Evolutionary conservation across 92 coral and sea anemone species (phyloP).

Genomic region (Heliopora coerulea): DNA sequence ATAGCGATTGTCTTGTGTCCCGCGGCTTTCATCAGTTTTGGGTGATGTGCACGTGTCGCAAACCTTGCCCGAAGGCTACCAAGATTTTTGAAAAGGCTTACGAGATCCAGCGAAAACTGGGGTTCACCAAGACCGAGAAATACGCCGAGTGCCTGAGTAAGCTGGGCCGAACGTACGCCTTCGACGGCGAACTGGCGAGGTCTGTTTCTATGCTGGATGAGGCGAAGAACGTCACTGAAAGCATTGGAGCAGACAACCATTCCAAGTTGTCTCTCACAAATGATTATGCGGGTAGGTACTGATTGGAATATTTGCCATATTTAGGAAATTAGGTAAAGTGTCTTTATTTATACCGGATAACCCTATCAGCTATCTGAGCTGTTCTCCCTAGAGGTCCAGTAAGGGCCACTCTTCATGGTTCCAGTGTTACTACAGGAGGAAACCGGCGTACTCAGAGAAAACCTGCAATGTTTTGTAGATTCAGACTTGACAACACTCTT

Average conservation of each 20-base stretch:
- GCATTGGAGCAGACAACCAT: constrained; percentile 54
- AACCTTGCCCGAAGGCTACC: constrained; percentile 90
- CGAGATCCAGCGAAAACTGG: constrained; percentile 63
- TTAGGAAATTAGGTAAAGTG: too few relatives aligned
- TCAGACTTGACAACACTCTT: too few relatives aligned
- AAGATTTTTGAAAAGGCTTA: constrained; percentile 80
- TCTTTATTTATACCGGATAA: too few relatives aligned
- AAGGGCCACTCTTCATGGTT: too few relatives aligned
- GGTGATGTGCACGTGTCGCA: constrained; percentile 80
- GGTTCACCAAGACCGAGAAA: constrained; percentile 60
- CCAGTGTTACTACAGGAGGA: too few relatives aligned
- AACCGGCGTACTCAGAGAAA: too few relatives aligned
- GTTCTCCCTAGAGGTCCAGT: too few relatives aligned
- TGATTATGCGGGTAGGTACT: constrained; percentile 77
- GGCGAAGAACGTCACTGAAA: constrained; percentile 67
- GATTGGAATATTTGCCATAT: too few relatives aligned
- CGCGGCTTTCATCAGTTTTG: constrained; percentile 76
- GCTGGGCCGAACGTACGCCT: constrained; percentile 81
- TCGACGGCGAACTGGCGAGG: constrained; percentile 58
- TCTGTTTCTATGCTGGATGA: constrained; percentile 62
- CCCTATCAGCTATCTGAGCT: too few relatives aligned
- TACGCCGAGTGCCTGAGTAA: constrained; percentile 83
- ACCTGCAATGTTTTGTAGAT: too few relatives aligned
- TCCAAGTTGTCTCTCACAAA: constrained; percentile 73
- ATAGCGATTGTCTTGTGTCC: constrained; percentile 75